These are phyloP conservation scores for Erannis defoliaria DNA, from an alignment of 2,888 invertebrate genomes.

Conservation along the genomic window DNA sequence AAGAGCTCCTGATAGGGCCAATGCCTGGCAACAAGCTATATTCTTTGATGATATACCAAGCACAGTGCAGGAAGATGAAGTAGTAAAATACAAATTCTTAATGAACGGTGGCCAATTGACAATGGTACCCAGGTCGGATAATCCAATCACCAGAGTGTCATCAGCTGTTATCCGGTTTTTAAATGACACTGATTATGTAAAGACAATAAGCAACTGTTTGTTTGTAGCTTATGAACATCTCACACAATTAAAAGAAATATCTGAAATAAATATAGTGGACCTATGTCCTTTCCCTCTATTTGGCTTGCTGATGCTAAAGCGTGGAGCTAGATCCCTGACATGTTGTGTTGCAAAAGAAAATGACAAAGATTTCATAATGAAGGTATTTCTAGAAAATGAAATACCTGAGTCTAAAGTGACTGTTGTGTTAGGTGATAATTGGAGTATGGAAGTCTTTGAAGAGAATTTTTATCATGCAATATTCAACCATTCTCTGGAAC, in stretches of 20 bases:
- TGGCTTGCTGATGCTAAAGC: constrained; percentile 86
- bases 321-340: constrained; percentile 75
- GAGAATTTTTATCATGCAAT: constrained; percentile 82
- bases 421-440: constrained; percentile 68
- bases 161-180: constrained; percentile 73
- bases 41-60: constrained; percentile 86
- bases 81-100: constrained; percentile 65
- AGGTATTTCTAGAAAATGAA: constrained; percentile 74
- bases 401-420: constrained; percentile 69
- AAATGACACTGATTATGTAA: constrained; percentile 76
- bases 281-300: constrained; percentile 88
- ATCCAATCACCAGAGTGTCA: constrained; percentile 62
- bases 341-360: constrained; percentile 71
- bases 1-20: constrained; percentile 69
- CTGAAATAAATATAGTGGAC: constrained; percentile 81
- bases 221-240: constrained; percentile 70
- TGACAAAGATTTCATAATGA: constrained; percentile 74
- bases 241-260: constrained; percentile 68
- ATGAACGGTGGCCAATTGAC: constrained; percentile 73
- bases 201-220: constrained; percentile 69
- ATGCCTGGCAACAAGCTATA: constrained; percentile 93
- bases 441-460: constrained; percentile 58
- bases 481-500: constrained; percentile 83
- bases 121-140: constrained; percentile 56
- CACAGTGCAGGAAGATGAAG: constrained; percentile 59